phyloP scores from a whole-genome alignment of 1,140 invertebrate genomes.

The Drosophila simulans region DNA sequence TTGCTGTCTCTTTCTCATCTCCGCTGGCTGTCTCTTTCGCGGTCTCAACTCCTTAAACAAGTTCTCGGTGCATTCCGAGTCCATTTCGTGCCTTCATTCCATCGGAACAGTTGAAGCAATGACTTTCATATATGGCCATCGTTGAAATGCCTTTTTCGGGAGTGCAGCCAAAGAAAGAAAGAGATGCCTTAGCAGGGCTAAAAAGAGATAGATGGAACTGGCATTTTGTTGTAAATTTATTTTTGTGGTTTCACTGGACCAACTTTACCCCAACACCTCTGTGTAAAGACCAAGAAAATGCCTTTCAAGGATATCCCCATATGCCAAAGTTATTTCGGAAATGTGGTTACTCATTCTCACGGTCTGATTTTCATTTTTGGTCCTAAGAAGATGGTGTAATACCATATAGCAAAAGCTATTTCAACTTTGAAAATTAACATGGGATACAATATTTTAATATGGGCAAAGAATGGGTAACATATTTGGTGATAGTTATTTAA shows the following conservation, averaged over 20 bases:
- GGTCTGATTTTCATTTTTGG: conserved; percentile 25
- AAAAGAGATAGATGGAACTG: not conserved
- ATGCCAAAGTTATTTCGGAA: conserved; percentile 8
- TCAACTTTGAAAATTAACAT: conserved; percentile 1
- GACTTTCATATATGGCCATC: conserved; percentile 54
- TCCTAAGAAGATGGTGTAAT: not conserved
- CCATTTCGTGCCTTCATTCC: conserved; percentile 49
- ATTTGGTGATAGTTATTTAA: not conserved
- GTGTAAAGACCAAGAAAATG: conserved; percentile 23
- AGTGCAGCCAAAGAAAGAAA: conserved; percentile 22
- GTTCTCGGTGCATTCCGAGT: conserved; percentile 40
- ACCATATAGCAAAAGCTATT: not conserved
- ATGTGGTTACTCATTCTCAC: conserved; percentile 40
- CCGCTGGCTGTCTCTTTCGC: conserved; percentile 8
- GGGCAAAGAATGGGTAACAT: not conserved
- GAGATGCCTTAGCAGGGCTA: not conserved
- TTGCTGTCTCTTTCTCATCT: not conserved
- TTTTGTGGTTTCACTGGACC: conserved; percentile 40
- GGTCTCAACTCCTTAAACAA: conserved; percentile 50
- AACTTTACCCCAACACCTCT: conserved; percentile 39
- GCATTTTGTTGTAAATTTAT: conserved; percentile 49
- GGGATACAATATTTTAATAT: not conserved
- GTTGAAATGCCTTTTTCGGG: conserved; percentile 50
- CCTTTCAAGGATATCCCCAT: conserved; percentile 35
- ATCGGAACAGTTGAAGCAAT: conserved; percentile 50